Evolutionary conservation across 2,888 invertebrate species (phyloP), one percentile per base, ranked within the genome.

Genomic region (Rosalia funebris): DNA sequence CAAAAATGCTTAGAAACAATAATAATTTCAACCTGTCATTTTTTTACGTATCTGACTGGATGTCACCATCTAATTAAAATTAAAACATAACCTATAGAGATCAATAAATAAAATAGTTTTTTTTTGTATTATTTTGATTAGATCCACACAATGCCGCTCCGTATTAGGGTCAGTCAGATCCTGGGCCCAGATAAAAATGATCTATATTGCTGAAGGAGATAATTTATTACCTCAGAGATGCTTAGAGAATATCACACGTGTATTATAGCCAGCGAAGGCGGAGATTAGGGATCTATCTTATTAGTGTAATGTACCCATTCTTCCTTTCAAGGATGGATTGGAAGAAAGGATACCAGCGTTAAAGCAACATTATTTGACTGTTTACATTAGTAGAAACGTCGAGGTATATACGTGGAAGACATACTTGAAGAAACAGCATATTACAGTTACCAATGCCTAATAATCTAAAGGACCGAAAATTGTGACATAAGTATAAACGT

Each of bases 141-240:
- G 42, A 3, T 41, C 14, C 50, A 15, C 7, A 50, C 53, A 41
- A 53, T 32, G 42, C 20, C 41, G 41, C 25, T 52, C 42, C 17
- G 32, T 50, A 50, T 39, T 39, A 53, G 53, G 50, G 41, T 19
- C 53, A 32, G 17, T 25, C 42, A 9, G 53, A 53, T 53, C 42
- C 16, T 5, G 5, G 25, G 32, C 2, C 16, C 32, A 53, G 53
- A 53, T 53, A 53, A 53, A 42, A 53, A 42, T 53, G 53, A 53
- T 53, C 53, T 53, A 53, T 53, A 53, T 53, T 42, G 16, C 42
- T 31, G 50, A 25, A 32, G 32, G 42, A 53, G 53, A 53, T 53
- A 39, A 53, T 53, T 53, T 53, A 53, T 53, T 53, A 42, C 32
- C 15, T 31, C 17, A 11, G 31, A 34, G 11, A n/a, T 34, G 11